These are phyloP conservation scores for Chelmon rostratus DNA, from an alignment of 2,797 vertebrate genomes.

Conservation along the genomic window DNA sequence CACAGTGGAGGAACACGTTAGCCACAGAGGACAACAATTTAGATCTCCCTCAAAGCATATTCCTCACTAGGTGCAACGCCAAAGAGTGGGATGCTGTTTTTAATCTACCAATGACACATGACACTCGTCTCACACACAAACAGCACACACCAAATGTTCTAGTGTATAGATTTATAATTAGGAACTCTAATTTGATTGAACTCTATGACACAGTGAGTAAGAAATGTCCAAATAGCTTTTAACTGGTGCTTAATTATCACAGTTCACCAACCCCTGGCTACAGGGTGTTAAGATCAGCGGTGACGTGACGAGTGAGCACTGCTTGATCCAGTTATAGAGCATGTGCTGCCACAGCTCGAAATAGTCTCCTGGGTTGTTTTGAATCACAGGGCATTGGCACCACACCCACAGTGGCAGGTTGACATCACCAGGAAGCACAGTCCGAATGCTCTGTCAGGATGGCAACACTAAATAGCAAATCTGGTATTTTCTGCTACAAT, in stretches of 20 bases:
- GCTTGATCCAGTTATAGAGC: constrained; percentile 38
- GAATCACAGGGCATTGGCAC: constrained; percentile 64
- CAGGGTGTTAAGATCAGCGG: constrained; percentile 26
- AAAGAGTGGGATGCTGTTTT: constrained; percentile 8
- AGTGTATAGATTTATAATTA: not conserved
- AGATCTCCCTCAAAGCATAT: constrained; percentile 56
- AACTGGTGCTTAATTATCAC: not conserved
- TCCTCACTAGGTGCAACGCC: constrained; percentile 13
- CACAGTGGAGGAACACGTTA: constrained; percentile 52
- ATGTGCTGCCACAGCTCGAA: constrained; percentile 57
- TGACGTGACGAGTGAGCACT: not conserved
- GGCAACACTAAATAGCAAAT: constrained; percentile 43
- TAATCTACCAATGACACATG: constrained; percentile 1
- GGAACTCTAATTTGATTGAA: not conserved
- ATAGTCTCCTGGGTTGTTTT: constrained; percentile 66
- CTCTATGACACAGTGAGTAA: not conserved
- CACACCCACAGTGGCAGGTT: constrained; percentile 70
- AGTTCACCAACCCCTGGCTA: constrained; percentile 9
- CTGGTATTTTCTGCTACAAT: constrained; percentile 10
- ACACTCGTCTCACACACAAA: not conserved
- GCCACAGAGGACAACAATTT: constrained; percentile 57
- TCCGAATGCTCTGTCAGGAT: constrained; percentile 47
- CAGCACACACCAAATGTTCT: not conserved
- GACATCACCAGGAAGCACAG: constrained; percentile 57
- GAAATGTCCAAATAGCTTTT: not conserved